Evolutionary conservation across 1,140 invertebrate genomes (phyloP), one percentile per base, ranked within the genome.

Genomic region (Drosophila funebris): DNA sequence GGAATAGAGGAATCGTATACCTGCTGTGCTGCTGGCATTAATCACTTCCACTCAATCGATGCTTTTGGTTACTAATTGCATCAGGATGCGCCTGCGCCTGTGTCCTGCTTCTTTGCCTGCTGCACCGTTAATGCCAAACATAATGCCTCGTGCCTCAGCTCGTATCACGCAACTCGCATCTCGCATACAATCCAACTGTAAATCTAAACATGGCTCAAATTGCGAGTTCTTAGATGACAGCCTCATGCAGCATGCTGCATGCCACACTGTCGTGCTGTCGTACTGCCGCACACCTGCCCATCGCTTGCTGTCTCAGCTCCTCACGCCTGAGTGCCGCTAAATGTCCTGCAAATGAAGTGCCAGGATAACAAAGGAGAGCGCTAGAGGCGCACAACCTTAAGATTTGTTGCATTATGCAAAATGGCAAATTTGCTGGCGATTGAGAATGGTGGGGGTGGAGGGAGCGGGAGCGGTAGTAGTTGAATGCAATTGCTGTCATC

Each of bases 181-280:
- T 41, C 2, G 43, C 36, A 11, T 43, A 7, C 31, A 24, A 73
- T 58, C 33, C 52, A 80, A 84, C 81, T 77, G 81, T 87, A 82
- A 82, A 75, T 70, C 72, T 50, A 74, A 78, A 77, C 46, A 50
- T 46, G 44, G 61, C 77, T 87, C 77, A 58, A 85, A 81, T 85
- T 85, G 73, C 81, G 56, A 52, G n/a, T 39, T 27, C 58, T 61
- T 61, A 37, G 58, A 61, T 61, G 57, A 60, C 57, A 50, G 39
- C 58, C 18, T 44, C 70, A 66, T 27, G 60, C 60, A 27, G 46
- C 54, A 68, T 31, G 80, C 64, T 74, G 77, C 81, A 84, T 56
- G 81, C 71, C 62, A 64, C 57, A 36, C 39, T 54, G 22, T 7
- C 18, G 5, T 27, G 22, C 50, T 54, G n/a, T 6, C 18, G n/a